Percentiles rank a stretch among this genome's conserved stretches.
These are phyloP conservation scores for Linnaemya vulpina DNA, from an alignment of 2,888 invertebrate species.

Conservation along the genomic window DNA sequence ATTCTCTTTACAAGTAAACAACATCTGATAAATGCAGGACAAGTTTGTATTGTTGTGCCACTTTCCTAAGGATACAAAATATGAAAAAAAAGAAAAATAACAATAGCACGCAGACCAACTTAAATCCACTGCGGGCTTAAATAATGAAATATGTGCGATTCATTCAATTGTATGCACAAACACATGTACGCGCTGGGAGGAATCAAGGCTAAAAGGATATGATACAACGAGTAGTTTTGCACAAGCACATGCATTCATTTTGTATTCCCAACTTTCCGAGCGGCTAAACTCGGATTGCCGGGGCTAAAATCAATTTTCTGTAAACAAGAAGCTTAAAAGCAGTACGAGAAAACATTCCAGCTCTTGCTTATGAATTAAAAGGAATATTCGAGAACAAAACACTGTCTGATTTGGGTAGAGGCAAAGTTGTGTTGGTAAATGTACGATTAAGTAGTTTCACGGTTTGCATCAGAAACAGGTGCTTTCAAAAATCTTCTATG, in stretches of 20 bases:
- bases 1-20: neutral
- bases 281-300: slow-evolving; percentile 24
- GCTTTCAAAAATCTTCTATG: too few species aligned
- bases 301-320: slow-evolving; percentile 17
- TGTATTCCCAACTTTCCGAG: neutral
- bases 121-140: slow-evolving; percentile 16
- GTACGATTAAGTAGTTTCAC: too few species aligned
- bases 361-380: too few species aligned
- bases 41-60: slow-evolving; percentile 26
- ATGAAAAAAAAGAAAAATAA: slow-evolving; percentile 25
- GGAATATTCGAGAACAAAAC: too few species aligned
- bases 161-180: neutral
- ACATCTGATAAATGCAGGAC: neutral
- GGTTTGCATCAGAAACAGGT: too few species aligned
- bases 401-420: too few species aligned
- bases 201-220: slow-evolving; percentile 28
- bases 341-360: too few species aligned
- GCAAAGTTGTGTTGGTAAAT: too few species aligned
- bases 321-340: neutral
- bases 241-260: slow-evolving; percentile 1
- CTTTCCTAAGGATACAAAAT: slow-evolving; percentile 18
- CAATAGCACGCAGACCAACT: slow-evolving; percentile 1
- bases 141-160: slow-evolving; percentile 8
- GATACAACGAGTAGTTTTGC: slow-evolving; percentile 3
- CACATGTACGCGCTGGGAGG: neutral